phyloP scores from a whole-genome alignment of 2,797 vertebrate genomes.

The Cirrhinus mrigala region DNA sequence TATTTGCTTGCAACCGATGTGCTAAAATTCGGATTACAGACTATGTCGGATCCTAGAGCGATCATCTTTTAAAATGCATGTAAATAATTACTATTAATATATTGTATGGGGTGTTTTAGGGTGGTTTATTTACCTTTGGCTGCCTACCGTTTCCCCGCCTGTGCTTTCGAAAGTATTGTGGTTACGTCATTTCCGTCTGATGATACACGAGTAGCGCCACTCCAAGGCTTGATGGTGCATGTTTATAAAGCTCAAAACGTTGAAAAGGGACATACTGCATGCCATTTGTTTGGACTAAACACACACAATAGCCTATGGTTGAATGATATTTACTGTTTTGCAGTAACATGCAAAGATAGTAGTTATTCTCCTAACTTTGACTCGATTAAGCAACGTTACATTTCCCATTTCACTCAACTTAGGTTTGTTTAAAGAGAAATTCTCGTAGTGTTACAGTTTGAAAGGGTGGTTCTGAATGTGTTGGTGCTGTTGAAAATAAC shows the following conservation, averaged over 20 bases:
- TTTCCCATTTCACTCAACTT: background rate
- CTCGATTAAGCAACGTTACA: background rate
- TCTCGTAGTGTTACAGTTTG: background rate
- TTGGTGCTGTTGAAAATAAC: constrained; percentile 26
- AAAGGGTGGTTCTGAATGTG: background rate
- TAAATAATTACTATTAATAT: background rate
- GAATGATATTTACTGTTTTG: background rate
- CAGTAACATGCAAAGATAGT: background rate
- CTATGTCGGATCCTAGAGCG: background rate
- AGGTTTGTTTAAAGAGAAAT: background rate
- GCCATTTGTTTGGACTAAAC: background rate
- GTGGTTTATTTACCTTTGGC: background rate
- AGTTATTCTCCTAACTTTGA: background rate
- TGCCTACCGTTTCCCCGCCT: constrained; percentile 19
- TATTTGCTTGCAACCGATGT: background rate
- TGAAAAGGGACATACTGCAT: background rate
- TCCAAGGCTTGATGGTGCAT: background rate
- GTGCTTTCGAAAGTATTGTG: constrained; percentile 41
- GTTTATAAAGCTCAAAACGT: background rate
- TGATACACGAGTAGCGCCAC: constrained; percentile 37
- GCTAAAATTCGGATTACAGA: background rate
- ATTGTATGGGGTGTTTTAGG: background rate
- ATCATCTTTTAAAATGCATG: background rate
- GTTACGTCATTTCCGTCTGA: background rate
- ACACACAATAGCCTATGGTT: background rate